A percentile compares a stretch with the other conserved stretches of the same genome.
Conservation (phyloP, 2,888 invertebrate genomes). For the Clepsis dumicolana region DNA sequence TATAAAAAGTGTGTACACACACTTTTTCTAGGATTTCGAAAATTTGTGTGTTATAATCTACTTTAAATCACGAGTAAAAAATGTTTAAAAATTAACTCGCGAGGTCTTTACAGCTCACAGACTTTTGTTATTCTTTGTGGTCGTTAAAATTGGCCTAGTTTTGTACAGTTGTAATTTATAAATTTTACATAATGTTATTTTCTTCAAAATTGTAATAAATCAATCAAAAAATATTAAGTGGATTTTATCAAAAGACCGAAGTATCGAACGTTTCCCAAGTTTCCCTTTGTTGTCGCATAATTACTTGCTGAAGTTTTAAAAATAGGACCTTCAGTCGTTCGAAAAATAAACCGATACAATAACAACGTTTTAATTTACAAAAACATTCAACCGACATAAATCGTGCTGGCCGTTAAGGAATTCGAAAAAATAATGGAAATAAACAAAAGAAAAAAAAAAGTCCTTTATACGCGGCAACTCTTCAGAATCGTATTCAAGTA, state of each 20-base stretch:
- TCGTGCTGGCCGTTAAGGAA: conserved; percentile 25
- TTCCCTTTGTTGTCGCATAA: conserved; percentile 1
- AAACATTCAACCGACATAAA: conserved; percentile 24
- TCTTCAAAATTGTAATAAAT: not conserved
- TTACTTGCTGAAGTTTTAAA: conserved; percentile 7
- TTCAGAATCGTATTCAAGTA: conserved; percentile 40
- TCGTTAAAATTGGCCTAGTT: not conserved
- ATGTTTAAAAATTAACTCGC: too few relatives aligned
- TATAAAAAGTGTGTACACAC: too few relatives aligned
- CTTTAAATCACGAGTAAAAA: too few relatives aligned
- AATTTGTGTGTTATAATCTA: too few relatives aligned
- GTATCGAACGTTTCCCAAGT: not conserved
- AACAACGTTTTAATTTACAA: conserved; percentile 31
- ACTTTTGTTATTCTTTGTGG: not conserved
- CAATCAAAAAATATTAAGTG: not conserved
- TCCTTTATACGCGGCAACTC: conserved; percentile 32
- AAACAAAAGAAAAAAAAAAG: conserved; percentile 29
- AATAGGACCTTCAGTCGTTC: not conserved
- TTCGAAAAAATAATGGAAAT: conserved; percentile 33
- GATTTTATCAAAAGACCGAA: not conserved
- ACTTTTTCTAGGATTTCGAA: too few relatives aligned
- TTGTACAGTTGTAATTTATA: not conserved
- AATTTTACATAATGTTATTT: not conserved
- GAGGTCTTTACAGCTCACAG: too few relatives aligned
- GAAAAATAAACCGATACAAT: conserved; percentile 23